Evolutionary conservation across 2,113 vertebrate genomes (phyloP).

Genomic region (Oryzias woworae): DNA sequence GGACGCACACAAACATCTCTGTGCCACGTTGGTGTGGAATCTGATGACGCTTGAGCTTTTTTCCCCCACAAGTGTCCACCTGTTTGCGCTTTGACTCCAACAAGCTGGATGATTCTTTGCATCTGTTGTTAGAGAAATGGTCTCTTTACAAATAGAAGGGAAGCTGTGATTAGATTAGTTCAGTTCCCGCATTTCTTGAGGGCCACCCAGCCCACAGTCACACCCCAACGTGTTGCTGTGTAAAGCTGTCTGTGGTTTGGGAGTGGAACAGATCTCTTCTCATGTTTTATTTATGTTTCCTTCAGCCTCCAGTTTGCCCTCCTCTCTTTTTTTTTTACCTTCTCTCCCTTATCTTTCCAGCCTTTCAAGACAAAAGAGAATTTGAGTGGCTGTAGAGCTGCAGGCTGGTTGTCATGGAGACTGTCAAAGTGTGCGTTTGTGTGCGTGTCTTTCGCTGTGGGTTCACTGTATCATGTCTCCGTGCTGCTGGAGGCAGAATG

Average conservation of each 20-base stretch:
- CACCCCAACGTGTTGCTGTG: constrained; percentile 43
- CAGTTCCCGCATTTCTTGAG: constrained; percentile 38
- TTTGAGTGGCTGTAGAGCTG: constrained; percentile 68
- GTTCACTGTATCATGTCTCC: constrained; percentile 53
- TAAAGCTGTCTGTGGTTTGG: constrained; percentile 31
- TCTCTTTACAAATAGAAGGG: constrained; percentile 1
- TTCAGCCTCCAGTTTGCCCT: constrained; percentile 56
- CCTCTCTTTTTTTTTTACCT: constrained; percentile 26
- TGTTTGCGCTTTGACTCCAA: constrained; percentile 39
- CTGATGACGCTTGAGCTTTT: not conserved
- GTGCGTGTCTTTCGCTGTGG: constrained; percentile 37
- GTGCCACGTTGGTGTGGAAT: constrained; percentile 17
- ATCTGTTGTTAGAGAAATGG: constrained; percentile 8
- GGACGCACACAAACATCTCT: constrained; percentile 40
- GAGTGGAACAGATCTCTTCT: constrained; percentile 48
- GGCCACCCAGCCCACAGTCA: constrained; percentile 2
- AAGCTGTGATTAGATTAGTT: constrained; percentile 30
- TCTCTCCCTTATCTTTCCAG: constrained; percentile 62
- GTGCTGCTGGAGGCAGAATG: constrained; percentile 49
- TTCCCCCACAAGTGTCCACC: constrained; percentile 35
- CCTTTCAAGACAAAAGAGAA: constrained; percentile 77
- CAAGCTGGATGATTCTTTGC: constrained; percentile 24
- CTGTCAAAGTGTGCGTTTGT: constrained; percentile 65
- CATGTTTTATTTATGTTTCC: constrained; percentile 70
- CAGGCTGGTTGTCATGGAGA: constrained; percentile 82